Evolutionary conservation across 2,797 vertebrate genomes (phyloP).

Genomic region (Tenualosa thibaudeaui): DNA sequence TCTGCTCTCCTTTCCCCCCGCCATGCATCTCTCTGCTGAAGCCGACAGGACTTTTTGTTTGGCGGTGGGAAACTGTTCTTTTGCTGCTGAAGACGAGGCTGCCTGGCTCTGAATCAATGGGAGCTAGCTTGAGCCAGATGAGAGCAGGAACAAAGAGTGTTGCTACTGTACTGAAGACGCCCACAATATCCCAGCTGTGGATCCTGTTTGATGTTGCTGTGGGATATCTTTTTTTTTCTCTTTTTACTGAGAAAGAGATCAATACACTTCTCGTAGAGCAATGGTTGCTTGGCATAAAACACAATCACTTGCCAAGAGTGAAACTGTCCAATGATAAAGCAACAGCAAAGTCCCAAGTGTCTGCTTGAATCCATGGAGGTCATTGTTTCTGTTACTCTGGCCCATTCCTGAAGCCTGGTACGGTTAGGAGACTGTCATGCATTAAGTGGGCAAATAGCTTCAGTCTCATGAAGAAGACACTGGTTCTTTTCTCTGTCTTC

Average conservation of each 20-base stretch:
- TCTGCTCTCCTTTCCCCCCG: conserved; percentile 56
- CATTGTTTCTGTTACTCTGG: not conserved
- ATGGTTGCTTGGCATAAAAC: conserved; percentile 46
- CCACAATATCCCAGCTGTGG: conserved; percentile 62
- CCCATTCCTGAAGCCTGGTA: not conserved
- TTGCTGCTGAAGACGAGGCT: conserved; percentile 41
- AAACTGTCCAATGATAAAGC: conserved; percentile 27
- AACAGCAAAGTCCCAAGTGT: not conserved
- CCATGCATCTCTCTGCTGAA: conserved; percentile 38
- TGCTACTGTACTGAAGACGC: conserved; percentile 50
- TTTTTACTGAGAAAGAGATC: conserved; percentile 47
- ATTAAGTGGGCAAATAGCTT: not conserved
- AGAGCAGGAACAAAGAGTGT: conserved; percentile 45
- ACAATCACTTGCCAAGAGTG: conserved; percentile 44
- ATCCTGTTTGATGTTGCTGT: conserved; percentile 60
- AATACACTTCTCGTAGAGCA: conserved; percentile 56
- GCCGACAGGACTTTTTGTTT: conserved; percentile 51
- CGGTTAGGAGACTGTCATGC: not conserved
- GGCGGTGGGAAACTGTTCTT: conserved; percentile 51
- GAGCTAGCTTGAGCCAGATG: conserved; percentile 33
- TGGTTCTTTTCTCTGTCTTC: not conserved
- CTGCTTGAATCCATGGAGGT: not conserved
- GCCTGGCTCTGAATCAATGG: conserved; percentile 53
- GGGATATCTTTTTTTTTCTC: conserved; percentile 26
- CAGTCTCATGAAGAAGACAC: not conserved